Base-by-base conservation (phyloP, 2,797 vertebrate species). In the Ibycter americanus region DNA sequence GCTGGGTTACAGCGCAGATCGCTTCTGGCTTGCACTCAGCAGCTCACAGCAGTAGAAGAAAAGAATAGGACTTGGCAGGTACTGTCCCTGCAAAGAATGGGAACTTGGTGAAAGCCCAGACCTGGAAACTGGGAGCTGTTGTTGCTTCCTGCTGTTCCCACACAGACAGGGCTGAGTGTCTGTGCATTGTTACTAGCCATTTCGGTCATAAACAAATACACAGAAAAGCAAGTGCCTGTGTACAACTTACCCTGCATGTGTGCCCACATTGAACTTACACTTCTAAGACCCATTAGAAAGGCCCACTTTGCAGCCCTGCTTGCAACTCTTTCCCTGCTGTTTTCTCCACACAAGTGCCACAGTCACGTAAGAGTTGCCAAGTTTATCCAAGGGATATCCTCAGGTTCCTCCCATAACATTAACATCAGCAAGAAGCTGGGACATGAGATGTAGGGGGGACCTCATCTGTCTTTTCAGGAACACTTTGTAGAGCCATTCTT, bases 1-100 rank as follows among this genome's bases (percentile, higher is more conserved):
- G 7, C 17, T 74, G 27, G 5, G 11, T 56, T 85, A 54, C 11
- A 38, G 34, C 3, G 3, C 0, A 0, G 61, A n/a, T 49, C 26
- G 7, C 19, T 59, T 51, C 29, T 59, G 54, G 8, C 15, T 46
- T 71, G 44, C 9, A 36, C 17, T 17, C 1, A 1, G 16, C 1
- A 3, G 1, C 14, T 89, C 2, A 0, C 22, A 67, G 26, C 7
- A 38, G 7, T 3, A 67, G 17, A 54, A 78, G 47, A 81, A 78
- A 85, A 18, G 27, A 78, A 13, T 3, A 44, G 19, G 25, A 56
- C 4, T 3, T 58, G 15, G 18, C 22, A 62, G 19, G 29, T 19
- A 19, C 11, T 71, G 13, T 36, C 15, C 21, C 12, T 67, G 23
- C 19, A 63, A 58, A 59, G 22, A 52, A 40, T 6, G 6, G 40